Evolutionary conservation across 2,113 vertebrate species (phyloP), one percentile per base, ranked within the genome.

Genomic region (Cairina moschata): DNA sequence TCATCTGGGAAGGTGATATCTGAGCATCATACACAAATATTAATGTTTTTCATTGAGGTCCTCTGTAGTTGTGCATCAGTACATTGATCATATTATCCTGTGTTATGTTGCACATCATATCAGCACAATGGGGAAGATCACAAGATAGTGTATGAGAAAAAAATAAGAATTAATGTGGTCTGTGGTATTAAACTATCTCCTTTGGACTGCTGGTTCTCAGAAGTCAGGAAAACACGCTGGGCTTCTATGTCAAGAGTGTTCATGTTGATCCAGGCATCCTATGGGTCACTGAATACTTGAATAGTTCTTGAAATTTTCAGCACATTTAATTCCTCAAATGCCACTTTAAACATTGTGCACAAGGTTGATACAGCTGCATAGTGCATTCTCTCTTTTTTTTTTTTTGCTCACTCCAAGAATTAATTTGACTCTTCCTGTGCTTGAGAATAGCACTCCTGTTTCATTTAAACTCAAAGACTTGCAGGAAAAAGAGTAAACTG

Each of bases 371-470:
- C 18, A 82, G 76, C 54, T 78, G 44, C 18, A 13, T 3, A 60
- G 65, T 42, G 40, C 77, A 32, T 21, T 73, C 1, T 32, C 17
- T 67, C 68, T 50, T 56, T 11, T 72, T 84, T 68, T 52, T 71
- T 8, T 80, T 86, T 72, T 50, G 2, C 18, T 85, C 42, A 82
- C 79, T 93, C 83, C 83, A 95, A 78, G 96, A 94, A 92, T 82
- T 92, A 88, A 92, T 96, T 79, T 96, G 91, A 93, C 69, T 93
- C 85, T 97, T 97, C 86, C 66, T 81, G 63, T 95, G 83, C 68
- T 56, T 74, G 77, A 73, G 87, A 97, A 96, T 66, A 90, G 50
- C 93, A 58, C 60, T 96, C 48, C 40, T 87, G 55, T 90, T 97
- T 90, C 88, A 60, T 67, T 97, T 88, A 92, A 90, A 76, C 44